Conservation (phyloP, 2,797 vertebrate genomes). For the Lacerta bilineata region DNA sequence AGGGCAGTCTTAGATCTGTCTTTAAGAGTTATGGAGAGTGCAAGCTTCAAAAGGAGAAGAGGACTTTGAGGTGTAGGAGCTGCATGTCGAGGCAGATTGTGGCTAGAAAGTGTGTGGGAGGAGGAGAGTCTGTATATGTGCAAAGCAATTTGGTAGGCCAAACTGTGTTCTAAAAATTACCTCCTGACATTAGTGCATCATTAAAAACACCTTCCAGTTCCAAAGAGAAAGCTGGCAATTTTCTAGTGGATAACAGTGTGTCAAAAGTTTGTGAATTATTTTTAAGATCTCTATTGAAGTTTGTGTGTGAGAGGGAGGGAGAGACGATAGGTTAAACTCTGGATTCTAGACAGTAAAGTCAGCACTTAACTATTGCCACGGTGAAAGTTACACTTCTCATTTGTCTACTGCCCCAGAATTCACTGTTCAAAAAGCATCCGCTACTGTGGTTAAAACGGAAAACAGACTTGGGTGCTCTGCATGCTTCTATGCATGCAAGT, state of each 20-base stretch:
- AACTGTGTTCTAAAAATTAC: neutral
- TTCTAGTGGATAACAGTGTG: neutral
- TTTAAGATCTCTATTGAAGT: neutral
- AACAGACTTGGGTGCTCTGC: neutral
- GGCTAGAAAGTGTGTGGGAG: neutral
- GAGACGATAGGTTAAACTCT: neutral
- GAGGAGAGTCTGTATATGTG: neutral
- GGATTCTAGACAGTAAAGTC: neutral
- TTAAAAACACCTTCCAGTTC: neutral
- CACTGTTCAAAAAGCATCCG: neutral
- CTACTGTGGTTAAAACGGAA: neutral
- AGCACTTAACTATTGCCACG: neutral
- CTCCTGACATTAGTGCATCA: neutral
- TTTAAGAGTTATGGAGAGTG: neutral
- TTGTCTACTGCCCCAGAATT: neutral
- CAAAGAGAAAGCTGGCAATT: neutral
- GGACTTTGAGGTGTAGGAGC: neutral
- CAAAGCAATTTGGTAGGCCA: neutral
- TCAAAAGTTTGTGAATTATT: neutral
- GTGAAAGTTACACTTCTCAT: neutral
- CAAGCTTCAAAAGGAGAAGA: neutral
- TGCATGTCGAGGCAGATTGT: neutral
- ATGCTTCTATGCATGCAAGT: fast-evolving
- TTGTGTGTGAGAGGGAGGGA: neutral
- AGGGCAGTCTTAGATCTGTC: neutral